phyloP scores from a whole-genome alignment of 2,113 vertebrate species.

The Hippocampus comes region DNA sequence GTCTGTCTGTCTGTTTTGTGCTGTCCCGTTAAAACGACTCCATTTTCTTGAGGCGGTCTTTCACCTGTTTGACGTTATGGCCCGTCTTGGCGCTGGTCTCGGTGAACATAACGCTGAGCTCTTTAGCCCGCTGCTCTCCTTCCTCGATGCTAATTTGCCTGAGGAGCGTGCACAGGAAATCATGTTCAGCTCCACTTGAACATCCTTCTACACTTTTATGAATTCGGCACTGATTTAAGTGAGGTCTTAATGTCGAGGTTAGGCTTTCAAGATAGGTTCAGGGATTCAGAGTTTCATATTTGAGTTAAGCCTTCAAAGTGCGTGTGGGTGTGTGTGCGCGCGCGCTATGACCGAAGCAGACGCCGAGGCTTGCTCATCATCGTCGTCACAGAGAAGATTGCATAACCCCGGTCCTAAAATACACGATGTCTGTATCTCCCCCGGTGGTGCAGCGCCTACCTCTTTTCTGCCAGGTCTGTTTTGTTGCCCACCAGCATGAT shows the following conservation, averaged over 20 bases:
- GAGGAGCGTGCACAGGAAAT: slow-evolving; percentile 14
- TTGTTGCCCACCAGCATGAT: slow-evolving; percentile 94
- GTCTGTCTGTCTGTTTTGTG: no score
- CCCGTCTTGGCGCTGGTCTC: slow-evolving; percentile 81
- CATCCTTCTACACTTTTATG: no score
- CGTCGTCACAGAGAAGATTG: background rate
- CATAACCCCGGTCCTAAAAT: background rate
- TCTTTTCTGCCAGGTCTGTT: slow-evolving; percentile 89
- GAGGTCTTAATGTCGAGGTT: no score
- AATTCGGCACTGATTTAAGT: no score
- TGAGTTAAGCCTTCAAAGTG: no score
- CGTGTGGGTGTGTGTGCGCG: background rate
- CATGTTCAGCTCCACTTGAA: no score
- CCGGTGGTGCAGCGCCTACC: slow-evolving; percentile 59
- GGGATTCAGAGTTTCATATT: no score
- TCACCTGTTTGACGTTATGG: slow-evolving; percentile 78
- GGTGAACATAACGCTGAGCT: slow-evolving; percentile 91
- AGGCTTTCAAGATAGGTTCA: no score
- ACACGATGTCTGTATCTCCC: background rate
- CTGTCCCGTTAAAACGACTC: no score
- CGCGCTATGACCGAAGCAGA: background rate
- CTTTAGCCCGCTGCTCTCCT: slow-evolving; percentile 87
- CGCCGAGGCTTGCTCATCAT: background rate
- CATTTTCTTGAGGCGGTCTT: background rate
- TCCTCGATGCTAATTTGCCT: slow-evolving; percentile 92